These are phyloP conservation scores for Fragum whitleyi DNA, from an alignment of 2,888 invertebrate genomes.

Conservation along the genomic window DNA sequence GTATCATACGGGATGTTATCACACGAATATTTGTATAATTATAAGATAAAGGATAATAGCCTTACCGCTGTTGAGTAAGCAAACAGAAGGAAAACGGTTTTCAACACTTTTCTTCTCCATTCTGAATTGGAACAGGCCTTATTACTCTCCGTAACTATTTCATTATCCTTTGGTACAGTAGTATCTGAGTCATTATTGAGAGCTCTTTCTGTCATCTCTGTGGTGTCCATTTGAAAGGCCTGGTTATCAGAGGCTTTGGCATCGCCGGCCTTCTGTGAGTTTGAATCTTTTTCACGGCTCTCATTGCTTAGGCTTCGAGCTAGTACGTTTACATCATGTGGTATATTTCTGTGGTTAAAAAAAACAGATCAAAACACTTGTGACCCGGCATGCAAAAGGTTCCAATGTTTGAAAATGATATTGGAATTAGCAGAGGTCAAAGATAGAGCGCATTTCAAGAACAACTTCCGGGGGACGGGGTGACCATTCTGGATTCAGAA, in stretches of 20 bases:
- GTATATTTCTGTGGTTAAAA: no score
- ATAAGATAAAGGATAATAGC: no score
- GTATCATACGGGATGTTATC: no score
- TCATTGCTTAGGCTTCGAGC: not conserved
- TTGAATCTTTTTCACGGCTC: not conserved
- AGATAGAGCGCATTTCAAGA: no score
- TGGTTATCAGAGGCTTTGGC: not conserved
- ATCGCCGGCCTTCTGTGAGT: not conserved
- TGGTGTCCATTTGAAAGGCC: not conserved
- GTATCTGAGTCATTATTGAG: not conserved
- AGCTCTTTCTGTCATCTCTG: not conserved
- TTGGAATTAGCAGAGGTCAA: no score
- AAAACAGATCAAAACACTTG: no score
- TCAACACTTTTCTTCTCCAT: not conserved
- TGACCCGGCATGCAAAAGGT: no score
- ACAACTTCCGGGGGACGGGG: no score
- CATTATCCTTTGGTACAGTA: not conserved
- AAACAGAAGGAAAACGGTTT: not conserved
- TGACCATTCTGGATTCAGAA: no score
- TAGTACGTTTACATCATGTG: not conserved
- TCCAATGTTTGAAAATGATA: no score
- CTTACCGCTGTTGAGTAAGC: constrained; percentile 8
- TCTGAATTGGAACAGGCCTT: not conserved
- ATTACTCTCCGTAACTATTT: not conserved
- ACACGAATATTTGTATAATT: no score